A percentile compares a stretch with the other conserved stretches of the same genome.
phyloP scores from a whole-genome alignment of 2,113 vertebrate species.

The Neoarius graeffei region DNA sequence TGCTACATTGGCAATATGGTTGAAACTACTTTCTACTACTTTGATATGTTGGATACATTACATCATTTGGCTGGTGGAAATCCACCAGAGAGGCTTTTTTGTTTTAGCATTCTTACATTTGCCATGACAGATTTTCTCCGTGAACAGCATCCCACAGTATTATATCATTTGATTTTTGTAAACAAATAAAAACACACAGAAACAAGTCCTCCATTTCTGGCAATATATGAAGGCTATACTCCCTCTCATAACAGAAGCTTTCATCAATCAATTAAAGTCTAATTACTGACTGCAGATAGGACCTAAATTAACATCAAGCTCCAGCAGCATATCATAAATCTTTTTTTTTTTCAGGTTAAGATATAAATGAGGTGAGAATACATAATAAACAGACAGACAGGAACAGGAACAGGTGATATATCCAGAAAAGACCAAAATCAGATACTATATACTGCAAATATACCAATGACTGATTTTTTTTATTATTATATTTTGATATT shows the following conservation, averaged over 20 bases:
- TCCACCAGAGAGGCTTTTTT: neutral
- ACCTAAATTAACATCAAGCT: conserved; percentile 67
- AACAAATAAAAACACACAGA: neutral
- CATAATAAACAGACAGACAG: conserved; percentile 34
- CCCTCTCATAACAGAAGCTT: conserved; percentile 66
- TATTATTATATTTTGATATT: neutral
- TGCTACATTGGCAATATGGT: conserved; percentile 16
- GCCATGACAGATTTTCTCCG: neutral
- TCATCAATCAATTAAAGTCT: conserved; percentile 74
- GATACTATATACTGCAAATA: conserved; percentile 46
- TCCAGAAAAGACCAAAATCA: conserved; percentile 49
- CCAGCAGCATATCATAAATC: conserved; percentile 65
- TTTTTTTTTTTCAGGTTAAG: conserved; percentile 53
- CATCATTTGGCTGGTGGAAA: conserved; percentile 13
- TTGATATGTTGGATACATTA: conserved; percentile 16
- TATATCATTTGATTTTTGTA: neutral
- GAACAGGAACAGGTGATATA: conserved; percentile 3
- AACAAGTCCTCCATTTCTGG: neutral
- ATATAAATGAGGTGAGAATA: conserved; percentile 55
- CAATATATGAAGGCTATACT: conserved; percentile 48
- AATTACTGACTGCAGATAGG: conserved; percentile 75
- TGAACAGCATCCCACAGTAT: neutral
- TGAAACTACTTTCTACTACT: conserved; percentile 30
- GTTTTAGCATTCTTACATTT: neutral
- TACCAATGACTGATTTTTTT: conserved; percentile 54